phyloP scores from a whole-genome alignment of 2,113 vertebrate genomes.

The Bos indicus region DNA sequence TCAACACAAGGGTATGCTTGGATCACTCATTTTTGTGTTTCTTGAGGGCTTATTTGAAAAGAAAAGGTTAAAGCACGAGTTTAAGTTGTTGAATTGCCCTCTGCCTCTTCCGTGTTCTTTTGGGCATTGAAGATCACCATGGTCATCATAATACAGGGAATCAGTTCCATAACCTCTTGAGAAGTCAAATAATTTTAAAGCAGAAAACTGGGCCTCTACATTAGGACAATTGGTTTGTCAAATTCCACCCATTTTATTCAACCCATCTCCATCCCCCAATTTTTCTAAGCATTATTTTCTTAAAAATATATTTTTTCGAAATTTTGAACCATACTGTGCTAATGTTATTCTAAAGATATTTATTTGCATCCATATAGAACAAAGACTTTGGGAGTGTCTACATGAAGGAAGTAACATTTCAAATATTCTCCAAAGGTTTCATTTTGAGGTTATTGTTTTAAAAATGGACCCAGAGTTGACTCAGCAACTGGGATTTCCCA shows the following conservation, averaged over 20 bases:
- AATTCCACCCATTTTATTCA: neutral
- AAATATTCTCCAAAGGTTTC: neutral
- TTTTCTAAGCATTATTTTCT: neutral
- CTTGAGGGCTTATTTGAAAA: neutral
- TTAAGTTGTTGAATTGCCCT: neutral
- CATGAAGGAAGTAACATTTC: neutral
- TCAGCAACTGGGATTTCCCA: neutral
- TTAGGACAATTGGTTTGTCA: neutral
- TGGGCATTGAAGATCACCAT: neutral
- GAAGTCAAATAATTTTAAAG: neutral
- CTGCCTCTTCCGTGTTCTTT: neutral
- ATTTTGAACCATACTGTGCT: neutral
- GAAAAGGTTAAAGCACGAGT: neutral
- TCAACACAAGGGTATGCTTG: neutral
- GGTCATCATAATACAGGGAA: neutral
- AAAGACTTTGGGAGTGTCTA: neutral
- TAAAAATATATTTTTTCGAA: neutral
- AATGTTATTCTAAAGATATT: neutral
- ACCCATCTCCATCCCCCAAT: rapidly evolving
- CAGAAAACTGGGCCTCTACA: neutral
- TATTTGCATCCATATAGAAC: neutral
- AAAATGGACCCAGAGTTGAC: neutral
- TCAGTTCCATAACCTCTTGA: neutral
- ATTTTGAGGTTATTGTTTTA: neutral
- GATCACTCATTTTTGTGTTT: neutral